phyloP scores from a whole-genome alignment of 2,797 vertebrate genomes.

The Lepidocolaptes lacrymiger region DNA sequence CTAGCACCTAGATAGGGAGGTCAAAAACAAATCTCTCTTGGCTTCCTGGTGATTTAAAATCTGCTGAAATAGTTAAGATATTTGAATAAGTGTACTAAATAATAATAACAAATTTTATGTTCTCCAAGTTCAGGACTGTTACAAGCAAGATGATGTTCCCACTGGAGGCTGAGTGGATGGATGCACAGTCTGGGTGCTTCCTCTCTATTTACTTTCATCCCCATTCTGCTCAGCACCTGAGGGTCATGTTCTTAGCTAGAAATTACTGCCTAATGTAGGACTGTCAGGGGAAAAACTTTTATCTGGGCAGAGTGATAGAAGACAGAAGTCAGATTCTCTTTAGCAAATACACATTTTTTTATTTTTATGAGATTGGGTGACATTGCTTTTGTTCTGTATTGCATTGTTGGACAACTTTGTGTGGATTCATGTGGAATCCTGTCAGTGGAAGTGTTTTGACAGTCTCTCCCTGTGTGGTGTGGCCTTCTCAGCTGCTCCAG shows the following conservation, averaged over 20 bases:
- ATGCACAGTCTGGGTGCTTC: neutral
- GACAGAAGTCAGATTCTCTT: neutral
- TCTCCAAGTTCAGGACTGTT: neutral
- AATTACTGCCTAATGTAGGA: neutral
- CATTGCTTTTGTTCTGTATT: neutral
- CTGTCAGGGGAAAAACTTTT: neutral
- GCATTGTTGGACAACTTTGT: neutral
- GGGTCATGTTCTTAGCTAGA: neutral
- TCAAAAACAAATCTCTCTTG: neutral
- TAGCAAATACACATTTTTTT: neutral
- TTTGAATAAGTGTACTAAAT: neutral
- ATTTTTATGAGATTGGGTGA: neutral
- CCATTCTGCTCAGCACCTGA: neutral
- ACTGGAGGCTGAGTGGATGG: neutral
- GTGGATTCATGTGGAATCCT: neutral
- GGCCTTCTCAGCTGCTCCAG: neutral
- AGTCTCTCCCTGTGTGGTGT: rapidly evolving
- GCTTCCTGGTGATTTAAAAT: neutral
- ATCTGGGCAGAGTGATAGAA: neutral
- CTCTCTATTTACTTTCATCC: neutral
- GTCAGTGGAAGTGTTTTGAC: neutral
- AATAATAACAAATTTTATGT: neutral
- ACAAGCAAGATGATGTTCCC: neutral
- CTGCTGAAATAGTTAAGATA: neutral
- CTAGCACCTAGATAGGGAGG: neutral